phyloP scores from a whole-genome alignment of 2,113 vertebrate species.

The Scomber japonicus region DNA sequence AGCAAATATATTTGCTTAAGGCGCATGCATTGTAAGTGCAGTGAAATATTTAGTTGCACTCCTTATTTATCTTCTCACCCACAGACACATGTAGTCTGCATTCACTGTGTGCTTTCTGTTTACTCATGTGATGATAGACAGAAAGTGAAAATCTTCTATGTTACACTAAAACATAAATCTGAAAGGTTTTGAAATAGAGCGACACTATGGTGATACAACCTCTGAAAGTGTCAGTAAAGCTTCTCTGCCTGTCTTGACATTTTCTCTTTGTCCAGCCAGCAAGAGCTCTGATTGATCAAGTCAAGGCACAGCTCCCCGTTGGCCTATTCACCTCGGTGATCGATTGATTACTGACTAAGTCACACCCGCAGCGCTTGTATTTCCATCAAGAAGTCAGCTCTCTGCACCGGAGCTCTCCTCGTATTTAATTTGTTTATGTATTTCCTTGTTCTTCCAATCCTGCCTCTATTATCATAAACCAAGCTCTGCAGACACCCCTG shows the following conservation, averaged over 20 bases:
- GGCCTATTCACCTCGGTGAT: slow-evolving; percentile 30
- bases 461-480: slow-evolving; percentile 31
- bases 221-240: background rate
- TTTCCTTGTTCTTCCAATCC: slow-evolving; percentile 20
- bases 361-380: slow-evolving; percentile 29
- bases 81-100: no score
- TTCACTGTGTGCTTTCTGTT: background rate
- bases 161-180: no score
- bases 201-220: background rate
- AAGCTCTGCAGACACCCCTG: slow-evolving; percentile 42
- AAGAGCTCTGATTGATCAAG: slow-evolving; percentile 48
- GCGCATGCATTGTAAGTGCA: background rate
- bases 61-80: background rate
- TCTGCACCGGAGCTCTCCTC: slow-evolving; percentile 3
- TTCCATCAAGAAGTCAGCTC: slow-evolving; percentile 27
- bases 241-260: background rate
- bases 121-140: background rate
- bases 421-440: slow-evolving; percentile 28
- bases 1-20: slow-evolving; percentile 10
- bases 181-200: no score
- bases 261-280: slow-evolving; percentile 5
- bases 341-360: slow-evolving; percentile 4
- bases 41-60: slow-evolving; percentile 16
- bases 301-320: slow-evolving; percentile 47
- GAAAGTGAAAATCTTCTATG: background rate